phyloP scores from a whole-genome alignment of 2,888 invertebrate species.

The Clepsis dumicolana region DNA sequence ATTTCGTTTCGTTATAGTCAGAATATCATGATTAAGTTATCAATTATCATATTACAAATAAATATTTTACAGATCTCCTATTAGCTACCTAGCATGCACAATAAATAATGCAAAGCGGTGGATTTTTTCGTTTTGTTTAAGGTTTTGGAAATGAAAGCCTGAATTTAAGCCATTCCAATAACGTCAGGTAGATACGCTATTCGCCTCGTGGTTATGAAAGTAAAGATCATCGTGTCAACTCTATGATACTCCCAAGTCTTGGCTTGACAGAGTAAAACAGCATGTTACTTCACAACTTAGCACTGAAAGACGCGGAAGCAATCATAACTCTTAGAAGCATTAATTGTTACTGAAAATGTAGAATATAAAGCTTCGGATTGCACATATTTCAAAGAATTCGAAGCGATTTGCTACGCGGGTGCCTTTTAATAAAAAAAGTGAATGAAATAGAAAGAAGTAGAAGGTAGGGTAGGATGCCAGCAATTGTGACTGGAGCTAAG shows the following conservation, averaged over 20 bases:
- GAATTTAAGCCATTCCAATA: constrained; percentile 83
- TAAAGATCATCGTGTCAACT: constrained; percentile 70
- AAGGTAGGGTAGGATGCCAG: constrained; percentile 78
- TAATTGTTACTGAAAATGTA: constrained; percentile 65
- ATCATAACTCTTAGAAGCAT: constrained; percentile 74
- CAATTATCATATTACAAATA: constrained; percentile 48
- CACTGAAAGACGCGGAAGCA: constrained; percentile 80
- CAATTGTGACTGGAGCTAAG: constrained; percentile 81
- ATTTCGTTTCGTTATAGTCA: constrained; percentile 11
- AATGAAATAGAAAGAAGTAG: constrained; percentile 80
- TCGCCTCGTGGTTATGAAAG: constrained; percentile 38
- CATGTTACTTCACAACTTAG: constrained; percentile 67
- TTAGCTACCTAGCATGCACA: constrained; percentile 83
- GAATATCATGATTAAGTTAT: neutral
- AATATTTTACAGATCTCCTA: constrained; percentile 76
- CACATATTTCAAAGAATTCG: constrained; percentile 73
- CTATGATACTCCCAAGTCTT: constrained; percentile 71
- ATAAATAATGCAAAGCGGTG: constrained; percentile 85
- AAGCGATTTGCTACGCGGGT: constrained; percentile 84
- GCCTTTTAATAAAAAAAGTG: constrained; percentile 82
- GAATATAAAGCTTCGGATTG: constrained; percentile 79
- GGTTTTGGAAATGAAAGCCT: constrained; percentile 73
- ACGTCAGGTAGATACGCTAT: constrained; percentile 58
- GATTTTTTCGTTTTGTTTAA: constrained; percentile 65
- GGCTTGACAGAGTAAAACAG: constrained; percentile 63